These are phyloP conservation scores for Heliconius hewitsoni DNA, from an alignment of 1,140 invertebrate species.

Conservation along the genomic window DNA sequence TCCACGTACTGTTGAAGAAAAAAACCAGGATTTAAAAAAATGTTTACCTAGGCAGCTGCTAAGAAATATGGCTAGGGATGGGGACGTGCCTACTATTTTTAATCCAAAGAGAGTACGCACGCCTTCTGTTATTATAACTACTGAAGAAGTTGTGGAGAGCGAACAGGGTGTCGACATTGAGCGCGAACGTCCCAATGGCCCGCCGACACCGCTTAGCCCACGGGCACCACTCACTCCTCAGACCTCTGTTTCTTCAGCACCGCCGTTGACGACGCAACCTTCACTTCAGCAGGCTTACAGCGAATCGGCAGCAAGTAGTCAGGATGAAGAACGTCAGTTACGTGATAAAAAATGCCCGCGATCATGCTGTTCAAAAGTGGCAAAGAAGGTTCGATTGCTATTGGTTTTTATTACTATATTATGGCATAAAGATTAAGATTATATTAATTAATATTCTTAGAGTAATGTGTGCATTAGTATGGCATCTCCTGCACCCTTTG, in stretches of 20 bases:
- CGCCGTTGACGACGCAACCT: constrained; percentile 67
- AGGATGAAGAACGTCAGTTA: constrained; percentile 73
- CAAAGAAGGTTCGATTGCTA: constrained; percentile 81
- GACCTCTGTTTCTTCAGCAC: constrained; percentile 69
- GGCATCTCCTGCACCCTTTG: constrained; percentile 19
- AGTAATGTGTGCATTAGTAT: constrained; percentile 29
- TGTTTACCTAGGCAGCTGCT: constrained; percentile 41
- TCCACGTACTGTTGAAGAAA: constrained; percentile 35
- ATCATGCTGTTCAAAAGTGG: constrained; percentile 86
- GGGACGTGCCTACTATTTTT: constrained; percentile 88
- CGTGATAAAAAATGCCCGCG: constrained; percentile 82
- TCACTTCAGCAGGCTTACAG: constrained; percentile 74
- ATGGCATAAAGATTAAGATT: constrained; percentile 13
- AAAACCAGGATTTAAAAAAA: constrained; percentile 37
- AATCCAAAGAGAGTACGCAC: constrained; percentile 87
- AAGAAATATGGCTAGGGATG: constrained; percentile 80
- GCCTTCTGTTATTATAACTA: constrained; percentile 87
- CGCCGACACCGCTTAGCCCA: constrained; percentile 70
- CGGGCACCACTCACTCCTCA: constrained; percentile 72
- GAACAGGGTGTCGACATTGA: constrained; percentile 62
- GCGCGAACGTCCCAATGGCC: constrained; percentile 65
- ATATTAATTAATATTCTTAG: constrained; percentile 28
- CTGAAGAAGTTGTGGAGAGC: constrained; percentile 79
- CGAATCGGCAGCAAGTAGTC: constrained; percentile 82
- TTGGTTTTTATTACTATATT: background rate